phyloP scores from a whole-genome alignment of 2,888 invertebrate genomes.

The Dendrolimus houi region DNA sequence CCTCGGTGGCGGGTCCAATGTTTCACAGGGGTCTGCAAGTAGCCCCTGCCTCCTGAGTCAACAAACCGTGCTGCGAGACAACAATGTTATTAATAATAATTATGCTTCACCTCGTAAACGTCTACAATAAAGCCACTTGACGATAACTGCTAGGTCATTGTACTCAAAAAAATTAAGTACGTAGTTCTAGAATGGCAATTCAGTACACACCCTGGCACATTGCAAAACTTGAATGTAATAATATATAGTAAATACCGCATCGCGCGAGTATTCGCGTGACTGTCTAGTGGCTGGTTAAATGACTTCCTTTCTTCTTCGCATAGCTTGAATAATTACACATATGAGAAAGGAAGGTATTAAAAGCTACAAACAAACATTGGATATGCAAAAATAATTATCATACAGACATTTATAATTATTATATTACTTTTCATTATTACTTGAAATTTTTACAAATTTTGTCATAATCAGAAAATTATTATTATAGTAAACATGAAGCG shows the following conservation, averaged over 20 bases:
- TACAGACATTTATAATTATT: no score
- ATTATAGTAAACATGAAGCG: not conserved
- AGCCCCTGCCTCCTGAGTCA: slow-evolving; percentile 43
- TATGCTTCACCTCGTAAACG: slow-evolving; percentile 8
- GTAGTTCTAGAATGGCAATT: not conserved
- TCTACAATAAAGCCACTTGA: not conserved
- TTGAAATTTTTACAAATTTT: slow-evolving; percentile 13
- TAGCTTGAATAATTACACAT: slow-evolving; percentile 30
- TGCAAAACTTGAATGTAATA: slow-evolving; percentile 36
- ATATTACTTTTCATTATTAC: no score
- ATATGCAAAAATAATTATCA: no score
- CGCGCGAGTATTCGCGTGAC: slow-evolving; percentile 54
- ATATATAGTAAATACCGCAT: slow-evolving; percentile 38
- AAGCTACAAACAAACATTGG: no score
- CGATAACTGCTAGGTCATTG: not conserved
- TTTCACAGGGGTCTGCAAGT: slow-evolving; percentile 47
- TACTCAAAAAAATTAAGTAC: not conserved
- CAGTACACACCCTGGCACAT: not conserved
- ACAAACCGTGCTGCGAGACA: slow-evolving; percentile 38
- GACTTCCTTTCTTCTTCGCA: slow-evolving; percentile 63
- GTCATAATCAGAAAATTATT: not conserved
- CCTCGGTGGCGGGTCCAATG: slow-evolving; percentile 39
- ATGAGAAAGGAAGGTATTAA: slow-evolving; percentile 31
- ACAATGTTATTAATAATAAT: slow-evolving; percentile 39
- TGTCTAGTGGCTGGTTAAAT: slow-evolving; percentile 56